These are phyloP conservation scores for Drosophila limbata DNA, from an alignment of 2,888 invertebrate genomes.

Conservation along the genomic window DNA sequence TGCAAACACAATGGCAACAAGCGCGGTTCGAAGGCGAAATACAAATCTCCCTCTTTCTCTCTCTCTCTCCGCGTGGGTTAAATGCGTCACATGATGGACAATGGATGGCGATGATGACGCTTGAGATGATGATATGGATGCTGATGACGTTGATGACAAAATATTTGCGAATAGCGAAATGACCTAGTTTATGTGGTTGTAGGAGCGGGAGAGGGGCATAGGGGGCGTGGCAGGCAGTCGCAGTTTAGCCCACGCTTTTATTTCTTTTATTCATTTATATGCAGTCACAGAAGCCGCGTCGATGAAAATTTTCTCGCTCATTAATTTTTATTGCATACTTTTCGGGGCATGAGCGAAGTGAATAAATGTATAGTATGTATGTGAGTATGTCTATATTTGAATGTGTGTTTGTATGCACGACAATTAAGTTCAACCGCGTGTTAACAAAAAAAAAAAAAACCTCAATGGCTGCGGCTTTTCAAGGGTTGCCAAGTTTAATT, in stretches of 20 bases:
- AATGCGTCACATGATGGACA: constrained; percentile 36
- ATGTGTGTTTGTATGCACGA: constrained; percentile 11
- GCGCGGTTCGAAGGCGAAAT: background rate
- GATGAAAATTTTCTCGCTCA: constrained; percentile 69
- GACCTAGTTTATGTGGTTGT: constrained; percentile 7
- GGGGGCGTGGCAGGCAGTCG: constrained; percentile 3
- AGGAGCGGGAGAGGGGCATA: too few species aligned
- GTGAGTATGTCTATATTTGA: constrained; percentile 6
- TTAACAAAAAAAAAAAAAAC: constrained; percentile 41
- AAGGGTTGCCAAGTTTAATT: constrained; percentile 62
- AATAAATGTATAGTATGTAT: constrained; percentile 3
- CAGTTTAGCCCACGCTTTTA: constrained; percentile 9
- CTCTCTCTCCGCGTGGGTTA: background rate
- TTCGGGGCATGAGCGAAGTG: constrained; percentile 17
- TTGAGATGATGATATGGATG: constrained; percentile 6
- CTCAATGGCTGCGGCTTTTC: constrained; percentile 41
- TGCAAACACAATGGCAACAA: constrained; percentile 50
- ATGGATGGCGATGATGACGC: constrained; percentile 16
- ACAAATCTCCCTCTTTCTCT: constrained; percentile 8
- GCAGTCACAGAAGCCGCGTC: constrained; percentile 57
- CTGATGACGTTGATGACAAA: constrained; percentile 31
- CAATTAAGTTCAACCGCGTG: constrained; percentile 58
- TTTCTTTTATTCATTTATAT: constrained; percentile 53
- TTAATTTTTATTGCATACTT: constrained; percentile 68
- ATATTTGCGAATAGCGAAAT: constrained; percentile 35